Evolutionary conservation across 1,140 invertebrate species (phyloP).

Genomic region (Euwallacea fornicatus): DNA sequence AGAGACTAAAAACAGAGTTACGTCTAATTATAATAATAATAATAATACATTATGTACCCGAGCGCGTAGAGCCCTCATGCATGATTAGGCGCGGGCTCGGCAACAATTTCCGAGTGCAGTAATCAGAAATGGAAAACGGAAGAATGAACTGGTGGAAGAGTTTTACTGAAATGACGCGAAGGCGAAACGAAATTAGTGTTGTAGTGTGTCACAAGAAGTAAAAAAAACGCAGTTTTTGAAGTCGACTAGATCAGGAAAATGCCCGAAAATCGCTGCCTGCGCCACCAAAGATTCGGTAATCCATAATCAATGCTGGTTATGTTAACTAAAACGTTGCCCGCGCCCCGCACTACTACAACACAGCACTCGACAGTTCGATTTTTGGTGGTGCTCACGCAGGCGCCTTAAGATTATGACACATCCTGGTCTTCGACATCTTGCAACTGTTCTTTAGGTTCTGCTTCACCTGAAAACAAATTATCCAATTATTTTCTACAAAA

Average conservation of each 20-base stretch:
- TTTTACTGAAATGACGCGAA: too few species aligned
- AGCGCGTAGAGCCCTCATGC: slow-evolving; percentile 27
- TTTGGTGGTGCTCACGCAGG: slow-evolving; percentile 23
- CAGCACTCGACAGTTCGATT: slow-evolving; percentile 48
- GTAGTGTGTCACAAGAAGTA: neutral
- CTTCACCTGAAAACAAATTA: slow-evolving; percentile 68
- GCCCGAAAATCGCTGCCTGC: too few species aligned
- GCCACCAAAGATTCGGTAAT: too few species aligned
- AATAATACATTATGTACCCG: slow-evolving; percentile 52
- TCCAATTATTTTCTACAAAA: too few species aligned
- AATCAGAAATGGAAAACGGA: neutral
- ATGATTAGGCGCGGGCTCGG: slow-evolving; percentile 25
- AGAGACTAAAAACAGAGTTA: slow-evolving; percentile 47
- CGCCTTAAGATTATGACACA: slow-evolving; percentile 73
- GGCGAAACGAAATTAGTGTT: neutral
- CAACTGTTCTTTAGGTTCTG: slow-evolving; percentile 83
- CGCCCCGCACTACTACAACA: slow-evolving; percentile 46
- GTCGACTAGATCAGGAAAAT: too few species aligned
- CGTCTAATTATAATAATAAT: slow-evolving; percentile 50
- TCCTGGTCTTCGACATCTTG: slow-evolving; percentile 92
- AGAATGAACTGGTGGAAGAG: neutral
- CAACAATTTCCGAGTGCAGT: neutral
- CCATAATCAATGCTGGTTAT: neutral
- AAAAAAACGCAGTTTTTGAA: neutral
- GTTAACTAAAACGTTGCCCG: slow-evolving; percentile 32